These are phyloP conservation scores for Proisotoma minuta DNA, from an alignment of 2,888 invertebrate genomes.

Conservation along the genomic window DNA sequence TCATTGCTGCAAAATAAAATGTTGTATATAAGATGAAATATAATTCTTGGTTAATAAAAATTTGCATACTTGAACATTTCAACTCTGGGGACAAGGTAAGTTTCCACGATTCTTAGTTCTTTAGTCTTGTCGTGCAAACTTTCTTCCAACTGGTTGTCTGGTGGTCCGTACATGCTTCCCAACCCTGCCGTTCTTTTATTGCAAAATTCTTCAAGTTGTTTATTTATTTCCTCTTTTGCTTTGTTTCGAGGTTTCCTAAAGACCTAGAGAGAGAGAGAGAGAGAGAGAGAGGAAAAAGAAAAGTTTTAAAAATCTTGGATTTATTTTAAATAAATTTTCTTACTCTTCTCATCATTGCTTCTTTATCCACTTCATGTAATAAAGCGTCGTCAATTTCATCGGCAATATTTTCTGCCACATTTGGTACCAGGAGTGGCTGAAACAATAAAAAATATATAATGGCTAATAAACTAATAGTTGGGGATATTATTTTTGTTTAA, in stretches of 20 bases:
- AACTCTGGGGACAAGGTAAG: constrained; percentile 66
- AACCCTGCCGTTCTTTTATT: constrained; percentile 84
- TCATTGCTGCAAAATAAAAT: constrained; percentile 1
- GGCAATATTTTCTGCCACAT: constrained; percentile 79
- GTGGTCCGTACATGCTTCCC: constrained; percentile 82
- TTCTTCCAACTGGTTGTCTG: constrained; percentile 71
- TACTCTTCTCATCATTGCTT: constrained; percentile 78
- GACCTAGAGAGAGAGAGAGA: constrained; percentile 54
- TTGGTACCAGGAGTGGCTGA: constrained; percentile 72
- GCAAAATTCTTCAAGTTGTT: constrained; percentile 77
- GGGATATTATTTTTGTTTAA: constrained; percentile 1
- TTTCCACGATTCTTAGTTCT: constrained; percentile 71
- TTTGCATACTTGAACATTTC: constrained; percentile 60
- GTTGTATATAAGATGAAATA: not conserved
- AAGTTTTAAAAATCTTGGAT: no score
- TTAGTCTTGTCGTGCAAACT: constrained; percentile 72
- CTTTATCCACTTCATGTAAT: constrained; percentile 78
- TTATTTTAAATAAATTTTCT: not conserved
- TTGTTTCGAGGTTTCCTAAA: constrained; percentile 83
- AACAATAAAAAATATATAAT: no score
- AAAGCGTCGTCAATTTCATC: constrained; percentile 85
- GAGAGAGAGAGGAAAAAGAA: no score
- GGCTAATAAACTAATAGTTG: constrained; percentile 6
- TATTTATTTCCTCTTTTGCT: constrained; percentile 74
- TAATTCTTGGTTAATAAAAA: not conserved